phyloP scores from a whole-genome alignment of 2,888 invertebrate species.

The Panorpa germanica region DNA sequence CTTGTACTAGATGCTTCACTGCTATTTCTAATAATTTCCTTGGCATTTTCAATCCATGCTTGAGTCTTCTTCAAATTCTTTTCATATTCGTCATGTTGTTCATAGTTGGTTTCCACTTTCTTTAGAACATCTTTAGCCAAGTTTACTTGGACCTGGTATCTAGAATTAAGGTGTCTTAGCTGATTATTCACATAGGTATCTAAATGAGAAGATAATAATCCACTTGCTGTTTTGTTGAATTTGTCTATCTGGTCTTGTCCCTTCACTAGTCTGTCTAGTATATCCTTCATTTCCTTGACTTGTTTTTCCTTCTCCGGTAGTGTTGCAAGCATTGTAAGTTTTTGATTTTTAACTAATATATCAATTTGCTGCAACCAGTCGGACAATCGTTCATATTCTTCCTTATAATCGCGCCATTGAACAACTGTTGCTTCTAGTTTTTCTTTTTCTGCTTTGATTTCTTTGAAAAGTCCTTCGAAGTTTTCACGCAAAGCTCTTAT shows the following conservation, averaged over 20 bases:
- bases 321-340: constrained; percentile 60
- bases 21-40: constrained; percentile 61
- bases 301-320: constrained; percentile 70
- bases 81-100: constrained; percentile 69
- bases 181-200: constrained; percentile 80
- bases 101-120: constrained; percentile 75
- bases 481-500: constrained; percentile 70
- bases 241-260: constrained; percentile 69
- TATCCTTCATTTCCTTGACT: constrained; percentile 60
- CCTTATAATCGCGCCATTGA: constrained; percentile 82
- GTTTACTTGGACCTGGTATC: constrained; percentile 77
- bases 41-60: constrained; percentile 74
- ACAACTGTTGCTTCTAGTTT: constrained; percentile 62
- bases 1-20: constrained; percentile 61
- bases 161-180: constrained; percentile 64
- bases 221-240: constrained; percentile 61
- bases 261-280: constrained; percentile 51
- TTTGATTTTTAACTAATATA: constrained; percentile 77
- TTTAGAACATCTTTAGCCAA: constrained; percentile 77
- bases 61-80: constrained; percentile 55
- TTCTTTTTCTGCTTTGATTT: constrained; percentile 68
- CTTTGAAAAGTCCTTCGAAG: constrained; percentile 68
- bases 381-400: constrained; percentile 76
- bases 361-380: constrained; percentile 90
- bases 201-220: constrained; percentile 60